Evolutionary conservation across 2,113 vertebrate genomes (phyloP).

Genomic region (Lycocorax pyrrhopterus): DNA sequence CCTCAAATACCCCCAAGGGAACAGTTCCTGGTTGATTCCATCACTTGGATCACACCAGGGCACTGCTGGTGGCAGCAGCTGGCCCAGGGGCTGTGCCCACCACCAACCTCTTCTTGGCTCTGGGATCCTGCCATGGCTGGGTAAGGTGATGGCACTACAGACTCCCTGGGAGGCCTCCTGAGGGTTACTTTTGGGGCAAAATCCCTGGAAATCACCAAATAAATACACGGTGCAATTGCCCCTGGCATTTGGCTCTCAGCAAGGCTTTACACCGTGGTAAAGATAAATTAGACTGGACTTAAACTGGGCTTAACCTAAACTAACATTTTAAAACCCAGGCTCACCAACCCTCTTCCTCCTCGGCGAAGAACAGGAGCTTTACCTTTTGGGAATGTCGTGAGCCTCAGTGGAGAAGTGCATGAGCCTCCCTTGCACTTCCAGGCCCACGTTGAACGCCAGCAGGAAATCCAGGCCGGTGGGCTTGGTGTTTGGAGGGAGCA

Average conservation of each 20-base stretch:
- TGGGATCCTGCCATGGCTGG: neutral
- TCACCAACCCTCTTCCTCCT: neutral
- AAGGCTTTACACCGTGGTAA: neutral
- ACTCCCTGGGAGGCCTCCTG: no score
- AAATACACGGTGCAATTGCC: neutral
- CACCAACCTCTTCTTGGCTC: neutral
- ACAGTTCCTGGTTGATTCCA: neutral
- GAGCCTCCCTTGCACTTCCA: constrained; percentile 86
- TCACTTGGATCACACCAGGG: neutral
- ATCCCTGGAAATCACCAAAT: neutral
- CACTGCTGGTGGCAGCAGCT: neutral
- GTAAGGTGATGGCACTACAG: neutral
- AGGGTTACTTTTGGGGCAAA: neutral
- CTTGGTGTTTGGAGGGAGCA: constrained; percentile 74
- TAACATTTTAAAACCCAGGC: neutral
- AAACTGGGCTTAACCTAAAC: neutral
- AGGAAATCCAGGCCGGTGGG: constrained; percentile 82
- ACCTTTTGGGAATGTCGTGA: constrained; percentile 85
- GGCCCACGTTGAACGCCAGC: constrained; percentile 83
- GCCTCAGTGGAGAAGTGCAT: constrained; percentile 87
- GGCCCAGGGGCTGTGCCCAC: neutral
- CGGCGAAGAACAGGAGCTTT: neutral
- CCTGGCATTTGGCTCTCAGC: neutral
- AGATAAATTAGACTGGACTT: neutral
- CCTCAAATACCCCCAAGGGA: neutral